phyloP scores from a whole-genome alignment of 2,113 vertebrate species.

The Hystrix brachyura region DNA sequence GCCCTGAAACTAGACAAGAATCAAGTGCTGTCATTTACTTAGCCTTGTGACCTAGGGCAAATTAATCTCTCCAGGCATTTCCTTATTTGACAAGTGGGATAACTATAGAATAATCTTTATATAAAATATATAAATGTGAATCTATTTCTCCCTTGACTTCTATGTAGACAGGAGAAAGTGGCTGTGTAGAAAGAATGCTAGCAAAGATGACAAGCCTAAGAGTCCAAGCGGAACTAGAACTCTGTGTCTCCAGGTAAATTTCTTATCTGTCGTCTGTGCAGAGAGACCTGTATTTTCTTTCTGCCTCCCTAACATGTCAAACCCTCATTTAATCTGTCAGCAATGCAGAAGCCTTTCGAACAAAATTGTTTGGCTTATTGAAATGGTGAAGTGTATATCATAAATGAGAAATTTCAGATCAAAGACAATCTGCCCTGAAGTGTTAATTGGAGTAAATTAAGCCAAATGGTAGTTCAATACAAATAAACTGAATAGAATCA shows the following conservation, averaged over 20 bases:
- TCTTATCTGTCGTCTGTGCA: not conserved
- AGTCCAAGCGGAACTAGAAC: not conserved
- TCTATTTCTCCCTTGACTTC: slow-evolving; percentile 3
- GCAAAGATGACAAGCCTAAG: not conserved
- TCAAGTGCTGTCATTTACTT: not conserved
- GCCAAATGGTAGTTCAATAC: slow-evolving; percentile 77
- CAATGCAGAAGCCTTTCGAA: slow-evolving; percentile 73
- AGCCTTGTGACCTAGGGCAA: not conserved
- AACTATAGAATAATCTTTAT: not conserved
- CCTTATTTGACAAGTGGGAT: slow-evolving; percentile 14
- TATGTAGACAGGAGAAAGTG: not conserved
- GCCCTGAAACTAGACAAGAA: not conserved
- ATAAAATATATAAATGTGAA: not conserved
- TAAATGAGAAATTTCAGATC: slow-evolving; percentile 81
- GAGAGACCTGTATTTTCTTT: slow-evolving; percentile 52
- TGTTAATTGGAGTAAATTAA: slow-evolving; percentile 81
- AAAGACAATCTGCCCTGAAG: slow-evolving; percentile 76
- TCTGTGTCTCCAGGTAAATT: not conserved
- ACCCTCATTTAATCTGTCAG: not conserved
- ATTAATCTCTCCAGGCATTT: not conserved
- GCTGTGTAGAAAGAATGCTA: not conserved
- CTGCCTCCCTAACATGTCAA: slow-evolving; percentile 52
- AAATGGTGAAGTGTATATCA: slow-evolving; percentile 74
- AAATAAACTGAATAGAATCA: slow-evolving; percentile 79
- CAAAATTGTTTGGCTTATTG: slow-evolving; percentile 73